Evolutionary conservation across 53 echinoderm and acorn worm species (phyloP), one percentile per base, ranked within the genome.

Genomic region (Paelopatides confundens): DNA sequence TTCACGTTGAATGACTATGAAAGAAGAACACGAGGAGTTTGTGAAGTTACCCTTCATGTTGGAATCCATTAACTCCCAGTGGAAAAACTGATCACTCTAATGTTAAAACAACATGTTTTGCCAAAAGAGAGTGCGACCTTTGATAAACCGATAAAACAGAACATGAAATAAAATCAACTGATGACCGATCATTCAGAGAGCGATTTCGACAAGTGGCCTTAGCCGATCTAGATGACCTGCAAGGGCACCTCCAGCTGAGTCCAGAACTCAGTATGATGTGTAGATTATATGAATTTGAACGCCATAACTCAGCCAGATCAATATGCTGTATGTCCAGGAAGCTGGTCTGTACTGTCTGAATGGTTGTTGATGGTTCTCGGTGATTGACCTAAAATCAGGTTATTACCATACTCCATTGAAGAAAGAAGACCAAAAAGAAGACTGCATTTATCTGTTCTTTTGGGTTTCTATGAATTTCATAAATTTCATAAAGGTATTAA

Each of bases 331-430:
- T 87, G 81, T 91, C 5, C 86, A 91, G 69, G 91, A 91, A 69
- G 91, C 86, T n/a, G n/a, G n/a, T n/a, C 17, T 86, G 35, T 86
- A 87, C 31, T 47, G 35, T 62, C 52, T 91, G 24, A 79, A 23
- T 14, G 91, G 87, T 10, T 58, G 76, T 35, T 31, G 18, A 1
- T 90, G 91, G 86, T 90, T 90, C n/a, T 86, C 91, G 13, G 90
- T 93, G 0, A 87, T 93, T 17, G 90, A 93, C 65, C 67, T 93
- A 3, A 93, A 93, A 26, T 93, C 93, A 27, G 93, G 93, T 1
- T 93, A 69, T 34, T 93, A 93, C 65, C 93, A 93, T 13, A 93
- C 86, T 1, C 90, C 90, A 0, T 74, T 93, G 90, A 74, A 49
- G 14, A 54, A 82, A 5, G 40, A 17, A 1, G 94, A 94, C 40